These are phyloP conservation scores for Ptyas mucosa DNA, from an alignment of 2,113 vertebrate species.

Conservation along the genomic window DNA sequence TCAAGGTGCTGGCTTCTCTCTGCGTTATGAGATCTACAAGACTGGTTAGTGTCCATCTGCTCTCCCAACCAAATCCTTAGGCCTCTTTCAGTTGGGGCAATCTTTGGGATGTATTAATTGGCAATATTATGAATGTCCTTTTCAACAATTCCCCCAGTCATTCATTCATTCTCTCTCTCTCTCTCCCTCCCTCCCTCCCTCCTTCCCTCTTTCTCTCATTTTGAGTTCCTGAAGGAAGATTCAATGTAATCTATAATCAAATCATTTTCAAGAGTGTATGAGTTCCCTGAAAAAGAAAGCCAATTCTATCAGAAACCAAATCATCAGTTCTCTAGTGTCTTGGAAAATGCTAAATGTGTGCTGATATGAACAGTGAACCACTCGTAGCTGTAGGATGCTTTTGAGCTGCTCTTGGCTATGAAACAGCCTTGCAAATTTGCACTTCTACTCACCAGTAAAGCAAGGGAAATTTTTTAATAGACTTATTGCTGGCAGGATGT, in stretches of 20 bases:
- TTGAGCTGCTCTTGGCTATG: not conserved
- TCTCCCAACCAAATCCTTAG: slow-evolving; percentile 2
- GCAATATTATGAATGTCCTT: not conserved
- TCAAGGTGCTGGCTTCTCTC: slow-evolving; percentile 95
- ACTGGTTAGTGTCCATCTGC: slow-evolving; percentile 76
- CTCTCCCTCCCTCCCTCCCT: too few relatives aligned
- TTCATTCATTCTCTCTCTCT: not conserved
- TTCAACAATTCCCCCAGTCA: not conserved
- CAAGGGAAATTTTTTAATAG: not conserved
- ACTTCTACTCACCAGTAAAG: not conserved
- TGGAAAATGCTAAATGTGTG: not conserved
- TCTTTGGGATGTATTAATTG: not conserved
- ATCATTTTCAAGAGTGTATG: not conserved
- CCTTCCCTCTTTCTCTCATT: not conserved
- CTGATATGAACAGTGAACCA: not conserved
- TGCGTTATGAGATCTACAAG: slow-evolving; percentile 97
- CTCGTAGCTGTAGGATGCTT: not conserved
- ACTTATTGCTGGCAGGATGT: not conserved
- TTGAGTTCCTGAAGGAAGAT: not conserved
- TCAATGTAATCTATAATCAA: not conserved
- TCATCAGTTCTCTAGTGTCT: not conserved
- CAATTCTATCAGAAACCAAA: not conserved
- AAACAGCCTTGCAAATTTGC: not conserved
- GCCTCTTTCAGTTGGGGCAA: not conserved
- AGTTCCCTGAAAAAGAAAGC: not conserved